Evolutionary conservation across 2,113 vertebrate species (phyloP).

Genomic region (Manacus vitellinus): DNA sequence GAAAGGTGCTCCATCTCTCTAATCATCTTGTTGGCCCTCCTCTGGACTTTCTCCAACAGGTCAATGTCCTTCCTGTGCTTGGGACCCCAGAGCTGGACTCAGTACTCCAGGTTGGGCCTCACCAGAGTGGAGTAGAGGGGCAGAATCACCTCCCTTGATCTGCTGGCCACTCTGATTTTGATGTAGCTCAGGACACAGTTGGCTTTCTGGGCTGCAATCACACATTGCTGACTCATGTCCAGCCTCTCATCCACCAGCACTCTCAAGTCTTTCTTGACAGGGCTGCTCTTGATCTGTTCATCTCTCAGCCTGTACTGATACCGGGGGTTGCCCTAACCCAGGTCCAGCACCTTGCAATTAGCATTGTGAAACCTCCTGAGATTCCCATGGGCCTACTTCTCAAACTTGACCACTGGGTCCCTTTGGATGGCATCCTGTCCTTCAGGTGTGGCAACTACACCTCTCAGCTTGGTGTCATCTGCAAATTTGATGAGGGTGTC

Average conservation of each 20-base stretch:
- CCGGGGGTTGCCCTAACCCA: fast-evolving
- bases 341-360: not conserved
- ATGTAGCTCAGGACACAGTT: not conserved
- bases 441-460: not conserved
- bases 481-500: not conserved
- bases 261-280: fast-evolving
- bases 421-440: not conserved
- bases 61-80: not conserved
- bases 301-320: fast-evolving
- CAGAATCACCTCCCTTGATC: not conserved
- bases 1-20: not conserved
- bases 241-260: not conserved
- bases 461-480: not conserved
- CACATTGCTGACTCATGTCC: not conserved
- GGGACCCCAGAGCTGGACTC: not conserved
- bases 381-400: fast-evolving
- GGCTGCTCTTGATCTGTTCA: fast-evolving
- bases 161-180: fast-evolving
- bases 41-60: not conserved
- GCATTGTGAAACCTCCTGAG: not conserved
- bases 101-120: not conserved
- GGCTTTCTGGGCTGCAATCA: not conserved
- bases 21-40: not conserved
- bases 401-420: not conserved
- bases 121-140: not conserved